Percentiles rank a stretch among this genome's conserved stretches.
Evolutionary conservation across 2,888 invertebrate genomes (phyloP).

Genomic region (Pedicia rivosa): DNA sequence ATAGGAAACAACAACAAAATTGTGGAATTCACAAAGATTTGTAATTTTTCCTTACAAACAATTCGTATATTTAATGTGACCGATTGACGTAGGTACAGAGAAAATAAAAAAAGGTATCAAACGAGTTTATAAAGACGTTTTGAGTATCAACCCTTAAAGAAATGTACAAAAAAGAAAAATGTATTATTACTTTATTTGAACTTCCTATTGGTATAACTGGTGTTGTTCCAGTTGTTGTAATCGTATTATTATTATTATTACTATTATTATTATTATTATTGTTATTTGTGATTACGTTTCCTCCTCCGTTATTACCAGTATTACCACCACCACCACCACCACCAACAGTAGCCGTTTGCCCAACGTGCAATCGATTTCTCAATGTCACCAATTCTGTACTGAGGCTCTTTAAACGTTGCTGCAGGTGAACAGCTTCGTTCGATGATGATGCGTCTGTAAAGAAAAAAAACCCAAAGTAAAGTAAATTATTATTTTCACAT

Average conservation of each 20-base stretch:
- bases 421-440: slow-evolving; percentile 85
- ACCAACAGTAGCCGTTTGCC: slow-evolving; percentile 29
- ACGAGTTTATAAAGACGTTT: no score
- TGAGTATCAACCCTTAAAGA: no score
- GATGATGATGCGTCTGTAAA: slow-evolving; percentile 81
- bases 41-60: no score
- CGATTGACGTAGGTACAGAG: no score
- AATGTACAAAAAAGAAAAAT: neutral
- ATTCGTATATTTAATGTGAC: no score
- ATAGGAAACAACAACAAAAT: no score
- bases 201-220: slow-evolving; percentile 9
- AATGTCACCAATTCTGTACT: slow-evolving; percentile 85
- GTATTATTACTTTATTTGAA: slow-evolving; percentile 8
- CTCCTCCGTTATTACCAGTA: slow-evolving; percentile 17
- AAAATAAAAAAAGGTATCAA: no score
- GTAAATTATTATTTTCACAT: no score
- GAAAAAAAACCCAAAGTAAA: slow-evolving; percentile 10
- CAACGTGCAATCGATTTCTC: slow-evolving; percentile 76
- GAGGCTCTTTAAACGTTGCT: slow-evolving; percentile 77
- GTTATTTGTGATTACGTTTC: slow-evolving; percentile 7
- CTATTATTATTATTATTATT: slow-evolving; percentile 1
- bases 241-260: slow-evolving; percentile 2
- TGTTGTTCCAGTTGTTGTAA: slow-evolving; percentile 7
- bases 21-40: no score
- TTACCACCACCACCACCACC: slow-evolving; percentile 17